phyloP scores from a whole-genome alignment of 2,797 vertebrate genomes.

The Pipistrellus pipistrellus region DNA sequence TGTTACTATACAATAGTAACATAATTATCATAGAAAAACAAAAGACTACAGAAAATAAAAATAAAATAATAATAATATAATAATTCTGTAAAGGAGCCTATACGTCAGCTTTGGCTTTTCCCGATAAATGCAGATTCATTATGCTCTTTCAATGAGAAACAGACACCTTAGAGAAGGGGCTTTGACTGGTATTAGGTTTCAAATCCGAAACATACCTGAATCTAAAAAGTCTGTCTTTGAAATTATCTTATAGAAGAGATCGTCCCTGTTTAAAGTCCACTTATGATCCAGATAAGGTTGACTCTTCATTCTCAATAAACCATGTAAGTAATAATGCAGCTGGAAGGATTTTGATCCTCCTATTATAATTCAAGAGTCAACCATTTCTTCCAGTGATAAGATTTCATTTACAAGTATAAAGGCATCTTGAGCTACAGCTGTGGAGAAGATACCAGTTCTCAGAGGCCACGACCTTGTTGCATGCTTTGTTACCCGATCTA shows the following conservation, averaged over 20 bases:
- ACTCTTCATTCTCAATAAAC: neutral
- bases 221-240: neutral
- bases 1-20: neutral
- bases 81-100: neutral
- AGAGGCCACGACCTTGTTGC: neutral
- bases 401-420: constrained; percentile 33
- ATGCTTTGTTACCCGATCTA: neutral
- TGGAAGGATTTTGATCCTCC: neutral
- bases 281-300: neutral
- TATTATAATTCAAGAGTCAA: neutral
- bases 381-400: neutral
- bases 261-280: neutral
- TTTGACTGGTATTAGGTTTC: neutral
- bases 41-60: neutral
- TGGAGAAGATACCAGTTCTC: neutral
- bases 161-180: neutral
- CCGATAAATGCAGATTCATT: neutral
- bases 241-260: neutral
- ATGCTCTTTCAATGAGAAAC: constrained; percentile 17
- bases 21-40: neutral
- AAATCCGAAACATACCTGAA: constrained; percentile 14
- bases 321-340: neutral
- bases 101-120: neutral
- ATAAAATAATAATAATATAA: too few species aligned
- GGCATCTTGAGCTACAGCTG: neutral